Conservation (phyloP, 2,888 invertebrate genomes). For the Papilio elwesi region DNA sequence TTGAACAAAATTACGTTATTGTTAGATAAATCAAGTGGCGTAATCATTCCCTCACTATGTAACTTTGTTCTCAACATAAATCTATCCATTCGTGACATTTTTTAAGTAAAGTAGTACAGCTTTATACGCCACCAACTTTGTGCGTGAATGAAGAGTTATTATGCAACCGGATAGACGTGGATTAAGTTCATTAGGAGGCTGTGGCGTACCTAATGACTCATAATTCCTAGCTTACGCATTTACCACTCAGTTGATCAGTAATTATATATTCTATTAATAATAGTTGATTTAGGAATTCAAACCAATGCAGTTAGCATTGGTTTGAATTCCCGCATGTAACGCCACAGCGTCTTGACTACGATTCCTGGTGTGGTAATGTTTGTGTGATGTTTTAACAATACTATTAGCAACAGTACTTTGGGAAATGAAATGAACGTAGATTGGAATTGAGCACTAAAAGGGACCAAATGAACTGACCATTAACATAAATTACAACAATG, state of each 20-base stretch:
- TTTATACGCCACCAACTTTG: neutral
- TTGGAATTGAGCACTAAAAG: too few relatives aligned
- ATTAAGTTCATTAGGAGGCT: slow-evolving; percentile 14
- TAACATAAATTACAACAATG: too few relatives aligned
- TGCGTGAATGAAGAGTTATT: slow-evolving; percentile 1
- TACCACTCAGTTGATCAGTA: neutral
- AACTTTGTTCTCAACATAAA: too few relatives aligned
- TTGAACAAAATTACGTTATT: too few relatives aligned
- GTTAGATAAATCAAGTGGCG: too few relatives aligned
- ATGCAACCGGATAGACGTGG: neutral
- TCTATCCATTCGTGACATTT: neutral
- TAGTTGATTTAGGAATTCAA: neutral
- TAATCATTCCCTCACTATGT: too few relatives aligned
- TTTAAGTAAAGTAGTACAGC: neutral
- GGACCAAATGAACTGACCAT: too few relatives aligned
- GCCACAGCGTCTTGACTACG: neutral
- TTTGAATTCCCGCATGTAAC: neutral
- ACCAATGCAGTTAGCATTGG: too few relatives aligned
- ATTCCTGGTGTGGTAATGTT: too few relatives aligned
- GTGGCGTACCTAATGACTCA: slow-evolving; percentile 14
- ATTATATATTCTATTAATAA: slow-evolving; percentile 7
- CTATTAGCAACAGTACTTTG: too few relatives aligned
- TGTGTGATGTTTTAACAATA: too few relatives aligned
- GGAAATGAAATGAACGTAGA: too few relatives aligned
- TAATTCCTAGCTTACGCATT: slow-evolving; percentile 10